Conservation (phyloP, 2,113 vertebrate species). For the Ameiurus melas region DNA sequence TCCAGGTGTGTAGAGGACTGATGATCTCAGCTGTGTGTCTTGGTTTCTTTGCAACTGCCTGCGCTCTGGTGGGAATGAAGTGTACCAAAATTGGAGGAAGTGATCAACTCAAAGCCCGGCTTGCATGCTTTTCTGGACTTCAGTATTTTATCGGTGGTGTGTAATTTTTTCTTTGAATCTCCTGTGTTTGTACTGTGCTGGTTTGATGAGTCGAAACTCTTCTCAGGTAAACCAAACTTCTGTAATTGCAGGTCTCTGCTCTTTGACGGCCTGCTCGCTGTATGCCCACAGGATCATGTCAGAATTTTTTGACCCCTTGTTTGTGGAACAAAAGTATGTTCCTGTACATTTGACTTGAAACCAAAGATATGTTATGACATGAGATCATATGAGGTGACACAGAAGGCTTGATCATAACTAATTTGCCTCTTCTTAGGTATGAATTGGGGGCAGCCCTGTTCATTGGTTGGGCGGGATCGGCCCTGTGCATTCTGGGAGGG, state of each 20-base stretch:
- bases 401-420: not conserved
- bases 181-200: not conserved
- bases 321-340: slow-evolving; percentile 91
- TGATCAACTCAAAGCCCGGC: slow-evolving; percentile 85
- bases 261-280: slow-evolving; percentile 88
- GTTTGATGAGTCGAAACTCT: not conserved
- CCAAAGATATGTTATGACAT: not conserved
- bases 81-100: slow-evolving; percentile 93
- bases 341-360: not conserved
- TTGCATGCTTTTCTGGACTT: slow-evolving; percentile 84
- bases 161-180: slow-evolving; percentile 4
- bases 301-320: slow-evolving; percentile 94
- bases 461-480: slow-evolving; percentile 78
- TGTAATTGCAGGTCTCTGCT: slow-evolving; percentile 81
- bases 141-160: slow-evolving; percentile 89
- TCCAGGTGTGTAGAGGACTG: slow-evolving; percentile 92
- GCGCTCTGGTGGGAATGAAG: slow-evolving; percentile 92
- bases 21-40: slow-evolving; percentile 91
- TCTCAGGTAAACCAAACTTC: not conserved
- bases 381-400: not conserved
- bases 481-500: slow-evolving; percentile 75
- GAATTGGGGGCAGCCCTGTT: slow-evolving; percentile 79
- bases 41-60: slow-evolving; percentile 86
- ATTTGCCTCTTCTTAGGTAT: slow-evolving; percentile 64
- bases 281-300: slow-evolving; percentile 93